Conservation (phyloP, 2,797 vertebrate species). For the Philypnodon macrostomus region DNA sequence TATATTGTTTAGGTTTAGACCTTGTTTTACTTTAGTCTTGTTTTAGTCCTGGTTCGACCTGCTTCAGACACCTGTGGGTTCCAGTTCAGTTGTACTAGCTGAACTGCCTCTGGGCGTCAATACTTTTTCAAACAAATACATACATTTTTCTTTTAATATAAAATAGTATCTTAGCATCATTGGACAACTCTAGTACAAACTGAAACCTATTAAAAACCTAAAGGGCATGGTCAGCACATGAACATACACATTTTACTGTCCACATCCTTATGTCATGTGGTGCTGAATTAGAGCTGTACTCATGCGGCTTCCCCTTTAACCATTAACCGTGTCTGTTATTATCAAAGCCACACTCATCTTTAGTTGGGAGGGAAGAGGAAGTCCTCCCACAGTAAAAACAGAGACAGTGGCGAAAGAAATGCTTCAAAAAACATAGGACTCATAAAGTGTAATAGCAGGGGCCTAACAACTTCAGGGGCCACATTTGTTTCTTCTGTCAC, state of each 20-base stretch:
- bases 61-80: too few relatives aligned
- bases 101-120: too few relatives aligned
- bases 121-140: too few relatives aligned
- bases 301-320: conserved; percentile 56
- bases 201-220: background rate
- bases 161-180: too few relatives aligned
- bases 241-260: conserved; percentile 5
- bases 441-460: conserved; percentile 32
- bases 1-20: too few relatives aligned
- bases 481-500: conserved; percentile 25
- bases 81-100: too few relatives aligned
- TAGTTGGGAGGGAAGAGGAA: conserved; percentile 55
- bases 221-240: background rate
- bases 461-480: conserved; percentile 5
- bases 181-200: too few relatives aligned
- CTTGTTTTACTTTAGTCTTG: too few relatives aligned
- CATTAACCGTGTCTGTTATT: conserved; percentile 70
- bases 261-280: conserved; percentile 24
- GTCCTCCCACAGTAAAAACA: conserved; percentile 44
- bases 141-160: too few relatives aligned
- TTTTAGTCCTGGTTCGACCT: too few relatives aligned
- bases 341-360: conserved; percentile 60
- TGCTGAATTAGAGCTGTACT: conserved; percentile 54
- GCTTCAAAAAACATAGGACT: conserved; percentile 46
- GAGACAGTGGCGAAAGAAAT: conserved; percentile 40